Conservation (phyloP, 2,888 invertebrate species). For the Epinotia ramella region DNA sequence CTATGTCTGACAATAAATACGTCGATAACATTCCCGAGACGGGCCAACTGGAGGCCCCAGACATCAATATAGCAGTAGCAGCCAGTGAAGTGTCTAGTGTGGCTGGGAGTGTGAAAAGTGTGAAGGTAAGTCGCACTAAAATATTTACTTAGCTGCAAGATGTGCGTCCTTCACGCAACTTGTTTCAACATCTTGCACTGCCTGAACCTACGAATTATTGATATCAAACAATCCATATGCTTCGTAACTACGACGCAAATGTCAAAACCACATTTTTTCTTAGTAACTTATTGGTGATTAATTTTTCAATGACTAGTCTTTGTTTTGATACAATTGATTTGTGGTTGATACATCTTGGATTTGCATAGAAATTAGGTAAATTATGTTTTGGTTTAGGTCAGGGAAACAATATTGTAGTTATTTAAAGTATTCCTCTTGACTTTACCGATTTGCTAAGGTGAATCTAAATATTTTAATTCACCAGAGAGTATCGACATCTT, state of each 20-base stretch:
- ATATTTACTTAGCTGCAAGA: slow-evolving; percentile 35
- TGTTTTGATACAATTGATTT: too few species aligned
- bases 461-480: slow-evolving; percentile 54
- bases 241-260: slow-evolving; percentile 27
- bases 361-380: background rate
- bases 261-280: background rate
- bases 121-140: slow-evolving; percentile 63
- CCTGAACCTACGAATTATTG: slow-evolving; percentile 13
- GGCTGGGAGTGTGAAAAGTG: slow-evolving; percentile 71
- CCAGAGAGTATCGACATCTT: slow-evolving; percentile 65
- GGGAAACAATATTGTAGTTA: background rate
- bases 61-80: slow-evolving; percentile 70
- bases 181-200: slow-evolving; percentile 28
- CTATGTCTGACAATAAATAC: slow-evolving; percentile 79
- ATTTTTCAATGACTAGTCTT: background rate
- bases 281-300: background rate
- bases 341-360: background rate
- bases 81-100: slow-evolving; percentile 69
- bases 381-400: background rate
- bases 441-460: background rate
- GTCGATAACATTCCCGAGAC: slow-evolving; percentile 69
- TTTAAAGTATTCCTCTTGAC: background rate
- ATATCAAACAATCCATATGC: slow-evolving; percentile 37
- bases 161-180: slow-evolving; percentile 37
- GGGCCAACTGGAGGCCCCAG: slow-evolving; percentile 66